phyloP scores from a whole-genome alignment of 2,797 vertebrate genomes.

The Xiphorhynchus erythropygius region DNA sequence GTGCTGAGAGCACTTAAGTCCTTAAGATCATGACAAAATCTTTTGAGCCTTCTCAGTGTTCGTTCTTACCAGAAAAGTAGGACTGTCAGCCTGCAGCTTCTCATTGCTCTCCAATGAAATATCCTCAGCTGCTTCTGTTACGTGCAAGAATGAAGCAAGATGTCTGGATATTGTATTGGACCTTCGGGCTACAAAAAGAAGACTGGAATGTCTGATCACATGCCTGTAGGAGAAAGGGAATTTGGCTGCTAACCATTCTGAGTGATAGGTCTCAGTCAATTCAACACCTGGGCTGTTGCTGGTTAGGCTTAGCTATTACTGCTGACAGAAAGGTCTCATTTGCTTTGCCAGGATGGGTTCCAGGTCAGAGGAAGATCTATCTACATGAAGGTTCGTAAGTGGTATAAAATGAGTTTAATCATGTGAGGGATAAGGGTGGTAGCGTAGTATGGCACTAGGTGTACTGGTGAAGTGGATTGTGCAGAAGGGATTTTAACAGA shows the following conservation, averaged over 20 bases:
- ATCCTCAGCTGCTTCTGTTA: not conserved
- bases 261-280: not conserved
- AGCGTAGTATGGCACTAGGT: too few relatives aligned
- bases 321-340: not conserved
- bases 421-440: not conserved
- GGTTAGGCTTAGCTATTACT: not conserved
- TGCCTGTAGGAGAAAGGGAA: rapidly evolving
- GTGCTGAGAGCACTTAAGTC: not conserved
- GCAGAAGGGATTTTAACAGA: not conserved
- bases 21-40: slow-evolving; percentile 15
- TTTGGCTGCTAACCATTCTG: not conserved
- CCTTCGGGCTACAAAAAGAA: not conserved
- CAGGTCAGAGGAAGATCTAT: not conserved
- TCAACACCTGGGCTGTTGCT: not conserved
- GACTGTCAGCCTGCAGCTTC: not conserved
- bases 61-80: not conserved
- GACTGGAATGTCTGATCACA: not conserved
- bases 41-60: not conserved
- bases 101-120: not conserved
- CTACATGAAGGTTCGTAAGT: not conserved
- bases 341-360: not conserved
- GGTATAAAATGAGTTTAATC: not conserved
- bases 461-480: not conserved
- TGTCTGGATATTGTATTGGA: not conserved
- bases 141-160: not conserved